Conservation (phyloP, 2,888 invertebrate species). For the Volucella zonaria region DNA sequence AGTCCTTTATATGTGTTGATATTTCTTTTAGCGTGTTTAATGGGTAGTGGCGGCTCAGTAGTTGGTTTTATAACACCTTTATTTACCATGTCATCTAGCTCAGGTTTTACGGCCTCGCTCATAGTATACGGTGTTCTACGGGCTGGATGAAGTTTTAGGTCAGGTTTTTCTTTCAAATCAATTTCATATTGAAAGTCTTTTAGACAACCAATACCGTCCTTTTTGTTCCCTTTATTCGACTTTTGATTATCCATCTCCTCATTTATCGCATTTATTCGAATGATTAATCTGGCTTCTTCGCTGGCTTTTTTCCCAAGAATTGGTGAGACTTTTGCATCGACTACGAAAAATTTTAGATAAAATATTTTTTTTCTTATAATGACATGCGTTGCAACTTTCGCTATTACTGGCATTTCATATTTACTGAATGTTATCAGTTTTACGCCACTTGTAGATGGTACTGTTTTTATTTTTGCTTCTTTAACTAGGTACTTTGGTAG, state of each 20-base stretch:
- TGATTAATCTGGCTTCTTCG: too few species aligned
- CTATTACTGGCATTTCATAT: too few species aligned
- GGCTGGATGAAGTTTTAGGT: slow-evolving; percentile 36
- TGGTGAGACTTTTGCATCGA: too few species aligned
- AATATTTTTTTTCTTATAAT: too few species aligned
- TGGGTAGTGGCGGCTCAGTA: slow-evolving; percentile 37
- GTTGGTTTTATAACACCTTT: slow-evolving; percentile 49
- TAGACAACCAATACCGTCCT: slow-evolving; percentile 34
- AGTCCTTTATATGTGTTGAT: background rate
- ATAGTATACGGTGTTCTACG: slow-evolving; percentile 61
- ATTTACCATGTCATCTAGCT: slow-evolving; percentile 62
- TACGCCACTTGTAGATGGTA: too few species aligned
- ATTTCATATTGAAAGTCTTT: slow-evolving; percentile 55
- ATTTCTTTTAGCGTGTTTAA: slow-evolving; percentile 14
- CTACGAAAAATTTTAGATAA: too few species aligned
- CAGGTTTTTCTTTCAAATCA: slow-evolving; percentile 17
- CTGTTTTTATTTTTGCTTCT: too few species aligned
- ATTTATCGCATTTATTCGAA: background rate
- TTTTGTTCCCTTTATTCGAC: background rate
- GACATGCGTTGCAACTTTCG: too few species aligned
- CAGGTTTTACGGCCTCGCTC: slow-evolving; percentile 53
- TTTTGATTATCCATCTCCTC: too few species aligned
- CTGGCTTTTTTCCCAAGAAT: slow-evolving; percentile 18
- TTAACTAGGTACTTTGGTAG: too few species aligned
- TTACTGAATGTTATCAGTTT: too few species aligned